Evolutionary conservation across 2,797 vertebrate genomes (phyloP).

Genomic region (Malurus leucopterus): DNA sequence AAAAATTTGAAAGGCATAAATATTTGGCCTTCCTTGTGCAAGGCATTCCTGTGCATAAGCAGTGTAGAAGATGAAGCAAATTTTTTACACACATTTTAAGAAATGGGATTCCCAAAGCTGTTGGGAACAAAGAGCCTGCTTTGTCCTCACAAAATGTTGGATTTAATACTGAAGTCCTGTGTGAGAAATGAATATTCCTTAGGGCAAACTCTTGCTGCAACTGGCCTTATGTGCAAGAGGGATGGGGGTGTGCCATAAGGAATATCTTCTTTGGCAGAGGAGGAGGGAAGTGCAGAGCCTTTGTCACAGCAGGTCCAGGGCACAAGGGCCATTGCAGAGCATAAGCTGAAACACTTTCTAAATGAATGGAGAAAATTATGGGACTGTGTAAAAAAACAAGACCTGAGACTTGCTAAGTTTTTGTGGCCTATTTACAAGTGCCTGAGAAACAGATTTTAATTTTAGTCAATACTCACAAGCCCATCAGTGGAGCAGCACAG

Average conservation of each 20-base stretch:
- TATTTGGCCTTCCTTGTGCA: neutral
- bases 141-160: neutral
- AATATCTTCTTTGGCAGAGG: neutral
- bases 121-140: neutral
- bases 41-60: neutral
- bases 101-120: neutral
- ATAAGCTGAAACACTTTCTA: neutral
- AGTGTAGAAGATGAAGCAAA: neutral
- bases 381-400: neutral
- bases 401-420: neutral
- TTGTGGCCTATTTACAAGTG: slow-evolving; percentile 18
- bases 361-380: neutral
- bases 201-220: neutral
- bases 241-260: neutral
- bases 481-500: slow-evolving; percentile 28
- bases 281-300: neutral
- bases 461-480: slow-evolving; percentile 23
- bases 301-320: neutral
- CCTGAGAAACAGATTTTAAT: slow-evolving; percentile 38
- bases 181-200: neutral
- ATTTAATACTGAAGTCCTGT: neutral
- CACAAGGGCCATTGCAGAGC: neutral
- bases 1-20: neutral
- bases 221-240: neutral
- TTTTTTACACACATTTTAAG: neutral